Evolutionary conservation across 2,888 invertebrate species (phyloP), one percentile per base, ranked within the genome.

Genomic region (Drosophila conformis): DNA sequence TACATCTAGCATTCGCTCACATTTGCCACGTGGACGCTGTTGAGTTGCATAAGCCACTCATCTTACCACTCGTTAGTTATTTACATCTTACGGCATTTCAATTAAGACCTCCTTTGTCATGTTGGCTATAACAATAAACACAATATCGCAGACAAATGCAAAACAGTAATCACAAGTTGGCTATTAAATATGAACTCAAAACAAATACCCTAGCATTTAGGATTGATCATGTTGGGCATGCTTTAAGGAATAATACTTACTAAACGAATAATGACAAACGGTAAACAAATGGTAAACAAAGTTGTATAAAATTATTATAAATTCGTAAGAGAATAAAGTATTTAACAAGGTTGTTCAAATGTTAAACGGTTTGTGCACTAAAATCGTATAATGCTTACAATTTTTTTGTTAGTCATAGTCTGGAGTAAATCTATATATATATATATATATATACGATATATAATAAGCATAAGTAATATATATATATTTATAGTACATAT

Each of bases 31-130:
- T 38, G 18, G 36, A 36, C 7, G 3, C 18, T 15, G 36, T 8
- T 36, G 7, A 36, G 36, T 36, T 36, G 18, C 36, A 36, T 18
- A 18, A 18, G 15, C 36, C 15, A 36, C 36, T 36, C 36, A 36
- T 3, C 15, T 36, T 15, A 18, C 15, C 36, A 18, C 46, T 46
- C 21, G 46, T 46, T 60, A 72, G 64, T 65, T 62, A 68, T 69
- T 65, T 76, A 63, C 73, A 76, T 65, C 70, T 82, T 72, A 69
- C 62, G 81, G 82, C 78, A 73, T 87, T 84, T 87, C 78, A 89
- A 87, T 84, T 87, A 84, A 83, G 84, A 81, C 62, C 69, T 70
- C 74, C 80, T 77, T 82, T 85, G 83, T 85, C 77, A 61, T 58
- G 69, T 57, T 58, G 60, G 42, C 59, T 59, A 40, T 36, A 57